Conservation (phyloP, 2,113 vertebrate species). For the Muntiacus muntjak region DNA sequence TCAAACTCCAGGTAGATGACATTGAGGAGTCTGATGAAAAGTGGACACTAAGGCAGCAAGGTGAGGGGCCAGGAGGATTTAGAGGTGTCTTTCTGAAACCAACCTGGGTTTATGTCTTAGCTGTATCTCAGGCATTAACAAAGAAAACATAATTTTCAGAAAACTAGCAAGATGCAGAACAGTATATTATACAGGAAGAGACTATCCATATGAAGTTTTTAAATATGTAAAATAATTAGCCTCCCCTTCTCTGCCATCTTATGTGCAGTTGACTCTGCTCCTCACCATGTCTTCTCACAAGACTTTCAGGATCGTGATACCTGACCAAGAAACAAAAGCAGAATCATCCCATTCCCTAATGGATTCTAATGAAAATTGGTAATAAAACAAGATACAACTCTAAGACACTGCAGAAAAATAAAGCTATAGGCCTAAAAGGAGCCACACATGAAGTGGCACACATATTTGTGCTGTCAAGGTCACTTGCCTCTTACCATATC, state of each 20-base stretch:
- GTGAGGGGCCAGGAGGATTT: not conserved
- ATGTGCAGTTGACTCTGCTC: not conserved
- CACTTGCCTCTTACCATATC: not conserved
- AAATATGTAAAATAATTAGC: not conserved
- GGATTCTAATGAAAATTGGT: not conserved
- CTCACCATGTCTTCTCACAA: not conserved
- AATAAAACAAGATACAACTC: not conserved
- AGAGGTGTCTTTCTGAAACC: not conserved
- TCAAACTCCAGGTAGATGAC: not conserved
- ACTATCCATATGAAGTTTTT: not conserved
- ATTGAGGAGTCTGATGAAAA: conserved; percentile 67
- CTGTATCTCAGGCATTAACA: not conserved
- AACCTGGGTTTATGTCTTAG: not conserved
- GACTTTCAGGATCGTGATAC: not conserved
- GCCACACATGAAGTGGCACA: not conserved
- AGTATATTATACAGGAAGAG: not conserved
- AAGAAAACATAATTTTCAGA: not conserved
- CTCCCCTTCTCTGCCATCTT: not conserved
- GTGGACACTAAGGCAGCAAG: conserved; percentile 63
- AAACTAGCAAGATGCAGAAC: not conserved
- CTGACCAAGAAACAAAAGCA: not conserved
- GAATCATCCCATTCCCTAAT: not conserved
- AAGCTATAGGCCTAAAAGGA: not conserved
- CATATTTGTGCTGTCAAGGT: not conserved
- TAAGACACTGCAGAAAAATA: not conserved